phyloP scores from a whole-genome alignment of 2,113 vertebrate genomes.

The Illadopsis cleaveri region DNA sequence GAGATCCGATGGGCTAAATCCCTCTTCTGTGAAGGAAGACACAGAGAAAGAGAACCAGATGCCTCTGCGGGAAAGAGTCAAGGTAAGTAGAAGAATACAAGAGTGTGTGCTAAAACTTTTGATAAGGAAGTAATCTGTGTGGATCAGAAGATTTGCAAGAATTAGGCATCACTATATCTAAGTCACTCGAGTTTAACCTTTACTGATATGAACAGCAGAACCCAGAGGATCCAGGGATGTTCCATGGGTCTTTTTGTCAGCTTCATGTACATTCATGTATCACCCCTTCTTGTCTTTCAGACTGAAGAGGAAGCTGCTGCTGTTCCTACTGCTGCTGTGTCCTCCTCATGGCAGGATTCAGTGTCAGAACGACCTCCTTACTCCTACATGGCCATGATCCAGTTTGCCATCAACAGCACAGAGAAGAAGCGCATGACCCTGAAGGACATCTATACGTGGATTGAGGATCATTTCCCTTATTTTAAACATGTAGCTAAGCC shows the following conservation, averaged over 20 bases:
- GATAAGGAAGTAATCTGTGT: not conserved
- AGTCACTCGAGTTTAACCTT: not conserved
- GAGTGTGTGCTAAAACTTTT: not conserved
- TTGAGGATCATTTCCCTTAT: constrained; percentile 93
- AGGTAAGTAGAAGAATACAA: constrained; percentile 71
- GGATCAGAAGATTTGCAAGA: not conserved
- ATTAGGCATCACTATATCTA: not conserved
- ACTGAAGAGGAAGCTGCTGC: constrained; percentile 39
- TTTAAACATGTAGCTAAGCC: constrained; percentile 92
- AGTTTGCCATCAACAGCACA: constrained; percentile 96
- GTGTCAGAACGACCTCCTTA: constrained; percentile 87
- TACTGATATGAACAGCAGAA: not conserved
- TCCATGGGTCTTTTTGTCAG: not conserved
- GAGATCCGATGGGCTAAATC: constrained; percentile 74
- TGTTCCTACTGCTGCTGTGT: not conserved
- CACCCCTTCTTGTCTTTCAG: constrained; percentile 20
- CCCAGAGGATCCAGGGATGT: not conserved
- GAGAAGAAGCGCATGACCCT: constrained; percentile 88
- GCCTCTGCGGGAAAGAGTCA: constrained; percentile 39
- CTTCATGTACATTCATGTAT: not conserved
- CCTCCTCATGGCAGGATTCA: constrained; percentile 60
- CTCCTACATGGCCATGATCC: constrained; percentile 98
- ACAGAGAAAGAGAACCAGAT: constrained; percentile 79
- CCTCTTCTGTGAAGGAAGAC: constrained; percentile 62
- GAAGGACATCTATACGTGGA: constrained; percentile 96